A percentile compares a stretch with the other conserved stretches of the same genome.
Evolutionary conservation across 2,113 vertebrate genomes (phyloP).

Genomic region (Phylloscopus trochiloides): DNA sequence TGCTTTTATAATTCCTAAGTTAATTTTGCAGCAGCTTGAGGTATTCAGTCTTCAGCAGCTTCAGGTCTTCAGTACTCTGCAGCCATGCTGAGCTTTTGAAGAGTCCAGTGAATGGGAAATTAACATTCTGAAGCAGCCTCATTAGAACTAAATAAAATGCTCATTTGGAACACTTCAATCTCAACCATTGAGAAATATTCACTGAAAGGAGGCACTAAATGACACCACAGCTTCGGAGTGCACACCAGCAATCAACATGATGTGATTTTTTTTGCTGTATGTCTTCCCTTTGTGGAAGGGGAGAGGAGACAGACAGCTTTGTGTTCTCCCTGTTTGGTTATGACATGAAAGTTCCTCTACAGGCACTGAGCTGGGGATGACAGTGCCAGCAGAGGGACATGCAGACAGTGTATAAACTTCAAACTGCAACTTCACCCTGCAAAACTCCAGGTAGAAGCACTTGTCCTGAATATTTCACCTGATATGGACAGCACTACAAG

Average conservation of each 20-base stretch:
- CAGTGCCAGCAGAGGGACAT: not conserved
- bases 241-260: not conserved
- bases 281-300: not conserved
- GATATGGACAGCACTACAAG: not conserved
- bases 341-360: rapidly evolving
- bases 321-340: not conserved
- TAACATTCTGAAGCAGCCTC: conserved; percentile 29
- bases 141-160: conserved; percentile 43
- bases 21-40: conserved; percentile 64
- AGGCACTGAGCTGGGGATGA: not conserved
- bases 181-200: not conserved
- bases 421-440: not conserved
- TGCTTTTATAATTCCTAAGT: conserved; percentile 65
- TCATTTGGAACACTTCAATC: not conserved
- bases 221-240: not conserved
- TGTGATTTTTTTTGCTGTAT: not conserved
- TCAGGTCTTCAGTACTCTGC: conserved; percentile 11
- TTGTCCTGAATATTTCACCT: not conserved
- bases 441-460: not conserved
- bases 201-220: not conserved
- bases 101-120: conserved; percentile 37
- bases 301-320: not conserved
- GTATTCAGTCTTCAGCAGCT: not conserved
- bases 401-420: not conserved
- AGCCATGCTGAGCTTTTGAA: conserved; percentile 31